phyloP scores from a whole-genome alignment of 1,140 invertebrate genomes.

The Tetraneura akinire region DNA sequence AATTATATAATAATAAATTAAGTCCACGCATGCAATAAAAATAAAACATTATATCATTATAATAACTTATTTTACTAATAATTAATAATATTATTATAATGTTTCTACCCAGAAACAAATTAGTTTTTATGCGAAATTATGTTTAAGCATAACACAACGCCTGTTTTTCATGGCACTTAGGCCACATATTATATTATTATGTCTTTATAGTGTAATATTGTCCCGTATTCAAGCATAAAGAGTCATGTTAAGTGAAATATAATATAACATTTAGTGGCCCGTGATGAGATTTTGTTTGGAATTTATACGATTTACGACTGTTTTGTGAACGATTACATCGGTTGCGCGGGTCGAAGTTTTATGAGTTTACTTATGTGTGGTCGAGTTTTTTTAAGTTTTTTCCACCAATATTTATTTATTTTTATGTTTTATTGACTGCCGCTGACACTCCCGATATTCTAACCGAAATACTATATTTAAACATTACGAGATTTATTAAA shows the following conservation, averaged over 20 bases:
- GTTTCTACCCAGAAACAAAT: not conserved
- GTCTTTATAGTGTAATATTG: not conserved
- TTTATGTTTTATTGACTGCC: conserved; percentile 39
- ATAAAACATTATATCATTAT: no score
- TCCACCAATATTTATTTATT: conserved; percentile 12
- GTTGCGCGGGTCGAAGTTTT: not conserved
- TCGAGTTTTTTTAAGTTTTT: conserved; percentile 37
- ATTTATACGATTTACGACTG: conserved; percentile 37
- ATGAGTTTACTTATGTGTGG: conserved; percentile 37
- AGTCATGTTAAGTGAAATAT: conserved; percentile 10
- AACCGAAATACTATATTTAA: conserved; percentile 28
- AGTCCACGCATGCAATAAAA: no score
- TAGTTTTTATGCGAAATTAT: not conserved
- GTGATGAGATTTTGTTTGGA: conserved; percentile 33
- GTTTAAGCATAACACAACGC: not conserved
- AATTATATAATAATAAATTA: no score
- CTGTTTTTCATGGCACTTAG: not conserved
- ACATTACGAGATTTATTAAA: conserved; percentile 7
- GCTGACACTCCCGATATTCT: not conserved
- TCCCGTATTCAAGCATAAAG: not conserved
- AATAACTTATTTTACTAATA: no score
- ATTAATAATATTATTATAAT: not conserved
- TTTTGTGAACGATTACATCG: conserved; percentile 22
- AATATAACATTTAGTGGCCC: not conserved
- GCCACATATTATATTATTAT: not conserved